Base-by-base conservation (phyloP, 2,113 vertebrate genomes). In the Malurus melanocephalus region DNA sequence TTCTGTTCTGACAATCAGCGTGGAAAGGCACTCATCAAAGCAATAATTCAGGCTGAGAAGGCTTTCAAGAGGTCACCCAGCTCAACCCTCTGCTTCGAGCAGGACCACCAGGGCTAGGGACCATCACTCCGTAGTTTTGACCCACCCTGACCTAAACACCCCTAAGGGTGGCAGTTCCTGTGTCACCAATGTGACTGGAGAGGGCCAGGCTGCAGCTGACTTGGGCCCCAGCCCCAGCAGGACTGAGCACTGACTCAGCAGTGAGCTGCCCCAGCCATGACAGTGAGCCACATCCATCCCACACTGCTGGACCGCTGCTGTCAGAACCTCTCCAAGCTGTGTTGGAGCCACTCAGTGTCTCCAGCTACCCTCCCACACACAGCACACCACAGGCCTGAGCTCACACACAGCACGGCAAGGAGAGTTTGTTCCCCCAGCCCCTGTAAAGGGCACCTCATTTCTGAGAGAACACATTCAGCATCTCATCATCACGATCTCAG, bases 281-380 rank as follows among this genome's bases (percentile, higher is more conserved):
- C 35, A 4, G 0, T 0, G 16, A 32, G 68, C 21, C 67, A n/a
- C 23, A 5, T 11, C 71, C 23, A 72, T 13, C 71, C 38, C n/a
- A 4, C 46, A 1, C 16, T 0, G 5, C 42, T 15, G 18, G 48
- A 13, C 7, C 30, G 56, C 71, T 60, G 60, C 40, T 48, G 19
- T 14, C 7, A 1, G 46, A 24, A 42, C 32, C 18, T 30, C 3
- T 7, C 2, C 2, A 0, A 66, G 49, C 38, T 21, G 0, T 9
- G 48, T 6, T 16, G 30, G 10, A 69, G 64, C 64, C n/a, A 4
- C 6, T 7, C 1, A 3, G 3, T 1, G 13, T 9, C 35, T 27
- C 40, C 24, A 18, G 3, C 10, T 18, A 8, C 32, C 22, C 28
- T 21, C 7, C 6, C 4, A 2, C 13, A 64, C 3, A 6, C 65